A percentile compares a stretch with the other conserved stretches of the same genome.
These are phyloP conservation scores for Scalopus aquaticus DNA, from an alignment of 2,113 vertebrate species.

Conservation along the genomic window DNA sequence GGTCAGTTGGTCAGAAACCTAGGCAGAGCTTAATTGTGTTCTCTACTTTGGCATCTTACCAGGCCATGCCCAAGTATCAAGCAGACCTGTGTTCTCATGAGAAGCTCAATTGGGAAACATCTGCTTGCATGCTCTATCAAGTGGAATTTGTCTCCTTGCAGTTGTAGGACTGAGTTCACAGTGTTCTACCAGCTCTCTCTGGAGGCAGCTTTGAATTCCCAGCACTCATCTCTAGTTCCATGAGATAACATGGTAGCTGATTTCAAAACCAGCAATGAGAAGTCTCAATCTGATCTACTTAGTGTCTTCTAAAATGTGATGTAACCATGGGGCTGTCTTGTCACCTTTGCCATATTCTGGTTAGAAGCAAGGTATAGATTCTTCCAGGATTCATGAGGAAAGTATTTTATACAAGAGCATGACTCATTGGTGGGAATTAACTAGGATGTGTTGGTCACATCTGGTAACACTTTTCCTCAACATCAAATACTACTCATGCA, in stretches of 20 bases:
- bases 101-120: neutral
- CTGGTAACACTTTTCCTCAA: slow-evolving; percentile 9
- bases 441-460: neutral
- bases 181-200: neutral
- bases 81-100: neutral
- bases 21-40: neutral
- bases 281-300: neutral
- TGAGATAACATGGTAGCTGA: neutral
- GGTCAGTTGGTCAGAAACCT: neutral
- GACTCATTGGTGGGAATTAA: neutral
- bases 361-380: neutral
- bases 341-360: neutral
- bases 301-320: neutral
- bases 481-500: neutral
- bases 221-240: neutral
- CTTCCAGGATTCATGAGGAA: neutral
- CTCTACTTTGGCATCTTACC: neutral
- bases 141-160: neutral
- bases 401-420: neutral
- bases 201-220: neutral
- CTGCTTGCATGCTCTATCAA: neutral
- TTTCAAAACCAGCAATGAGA: neutral
- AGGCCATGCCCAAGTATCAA: neutral
- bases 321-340: neutral
- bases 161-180: neutral